phyloP scores from a whole-genome alignment of 2,888 invertebrate species.

The Syrphus vitripennis region DNA sequence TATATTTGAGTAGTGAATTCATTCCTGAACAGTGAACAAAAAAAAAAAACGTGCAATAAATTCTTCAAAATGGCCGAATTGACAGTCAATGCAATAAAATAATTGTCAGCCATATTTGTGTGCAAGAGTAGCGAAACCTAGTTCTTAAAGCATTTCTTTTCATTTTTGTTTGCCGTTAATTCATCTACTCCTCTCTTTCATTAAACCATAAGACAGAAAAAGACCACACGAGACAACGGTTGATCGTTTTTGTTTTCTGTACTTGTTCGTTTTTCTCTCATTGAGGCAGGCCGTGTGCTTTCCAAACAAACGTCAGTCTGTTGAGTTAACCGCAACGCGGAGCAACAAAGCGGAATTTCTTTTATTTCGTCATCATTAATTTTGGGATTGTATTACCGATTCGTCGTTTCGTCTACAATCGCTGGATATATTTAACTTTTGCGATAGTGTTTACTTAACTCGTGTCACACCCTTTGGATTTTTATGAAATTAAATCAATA shows the following conservation, averaged over 20 bases:
- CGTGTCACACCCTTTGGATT: not conserved
- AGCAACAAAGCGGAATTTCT: conserved; percentile 11
- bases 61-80: conserved; percentile 66
- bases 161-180: conserved; percentile 54
- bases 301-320: conserved; percentile 57
- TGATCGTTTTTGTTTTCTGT: conserved; percentile 51
- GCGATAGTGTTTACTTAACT: not conserved
- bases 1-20: not conserved
- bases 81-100: conserved; percentile 47
- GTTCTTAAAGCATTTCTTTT: not conserved
- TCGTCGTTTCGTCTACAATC: conserved; percentile 6
- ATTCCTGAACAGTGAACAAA: not conserved
- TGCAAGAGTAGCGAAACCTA: conserved; percentile 31
- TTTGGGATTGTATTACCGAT: not conserved
- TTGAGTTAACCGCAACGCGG: conserved; percentile 56
- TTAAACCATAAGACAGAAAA: not conserved
- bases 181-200: not conserved
- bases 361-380: not conserved
- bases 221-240: not conserved
- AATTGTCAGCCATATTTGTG: conserved; percentile 59
- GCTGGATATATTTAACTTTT: not conserved
- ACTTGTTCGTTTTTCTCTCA: conserved; percentile 31
- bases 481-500: not conserved
- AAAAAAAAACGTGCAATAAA: conserved; percentile 31
- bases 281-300: conserved; percentile 61